These are phyloP conservation scores for Cheilosia impressa DNA, from an alignment of 2,888 invertebrate genomes.

Conservation along the genomic window DNA sequence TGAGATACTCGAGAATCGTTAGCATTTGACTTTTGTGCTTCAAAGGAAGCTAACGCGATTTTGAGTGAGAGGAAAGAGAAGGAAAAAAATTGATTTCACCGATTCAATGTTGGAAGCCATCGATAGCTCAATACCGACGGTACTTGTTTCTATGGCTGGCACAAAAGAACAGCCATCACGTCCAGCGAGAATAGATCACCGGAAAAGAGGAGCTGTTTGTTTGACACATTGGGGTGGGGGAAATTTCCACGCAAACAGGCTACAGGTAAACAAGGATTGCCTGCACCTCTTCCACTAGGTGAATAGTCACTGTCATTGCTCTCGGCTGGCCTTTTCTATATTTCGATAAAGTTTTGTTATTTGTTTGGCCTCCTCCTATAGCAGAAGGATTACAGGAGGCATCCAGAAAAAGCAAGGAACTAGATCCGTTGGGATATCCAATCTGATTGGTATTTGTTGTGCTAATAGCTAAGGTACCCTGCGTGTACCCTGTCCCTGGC, in stretches of 20 bases:
- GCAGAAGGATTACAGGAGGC: not conserved
- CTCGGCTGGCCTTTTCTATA: conserved; percentile 44
- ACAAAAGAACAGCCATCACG: not conserved
- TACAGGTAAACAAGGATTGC: conserved; percentile 55
- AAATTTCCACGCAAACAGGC: conserved; percentile 31
- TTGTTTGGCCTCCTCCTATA: conserved; percentile 31
- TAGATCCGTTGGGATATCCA: conserved; percentile 67
- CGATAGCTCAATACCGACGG: not conserved
- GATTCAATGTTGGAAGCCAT: not conserved
- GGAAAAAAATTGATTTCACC: not conserved
- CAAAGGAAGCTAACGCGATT: conserved; percentile 39
- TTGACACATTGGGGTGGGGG: not conserved
- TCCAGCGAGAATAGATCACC: conserved; percentile 61
- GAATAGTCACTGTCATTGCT: conserved; percentile 51
- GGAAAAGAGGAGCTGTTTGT: conserved; percentile 41
- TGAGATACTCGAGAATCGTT: conserved; percentile 24
- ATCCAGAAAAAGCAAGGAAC: conserved; percentile 36
- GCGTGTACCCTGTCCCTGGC: not conserved
- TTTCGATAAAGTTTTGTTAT: conserved; percentile 42
- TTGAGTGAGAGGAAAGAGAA: not conserved
- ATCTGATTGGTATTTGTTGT: conserved; percentile 75
- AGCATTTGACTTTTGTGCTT: conserved; percentile 39
- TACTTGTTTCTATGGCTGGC: too few relatives aligned
- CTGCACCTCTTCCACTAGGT: conserved; percentile 1
- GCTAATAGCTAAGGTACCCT: conserved; percentile 65